Conservation (phyloP, 1,140 invertebrate genomes). For the Conus betulinus region DNA sequence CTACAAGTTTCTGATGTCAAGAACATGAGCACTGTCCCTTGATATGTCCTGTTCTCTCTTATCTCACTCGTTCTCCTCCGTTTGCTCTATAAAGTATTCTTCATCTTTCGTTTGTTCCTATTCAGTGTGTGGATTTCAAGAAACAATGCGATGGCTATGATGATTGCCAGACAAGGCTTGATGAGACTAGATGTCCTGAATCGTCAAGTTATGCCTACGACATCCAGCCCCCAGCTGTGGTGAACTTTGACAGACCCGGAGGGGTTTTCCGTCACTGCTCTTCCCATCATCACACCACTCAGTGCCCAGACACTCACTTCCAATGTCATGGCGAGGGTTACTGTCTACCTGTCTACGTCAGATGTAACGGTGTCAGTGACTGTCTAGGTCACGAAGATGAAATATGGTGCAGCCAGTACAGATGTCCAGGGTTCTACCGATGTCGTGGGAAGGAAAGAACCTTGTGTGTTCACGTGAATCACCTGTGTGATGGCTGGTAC, state of each 20-base stretch:
- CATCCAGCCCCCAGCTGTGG: neutral
- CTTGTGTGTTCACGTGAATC: neutral
- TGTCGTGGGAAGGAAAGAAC: neutral
- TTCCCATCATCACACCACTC: neutral
- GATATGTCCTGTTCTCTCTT: too few species aligned
- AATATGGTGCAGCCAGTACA: neutral
- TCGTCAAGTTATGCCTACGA: neutral
- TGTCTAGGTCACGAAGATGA: neutral
- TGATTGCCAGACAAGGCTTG: neutral
- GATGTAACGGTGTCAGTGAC: neutral
- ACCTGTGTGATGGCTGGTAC: neutral
- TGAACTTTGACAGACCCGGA: neutral
- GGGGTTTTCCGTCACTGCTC: neutral
- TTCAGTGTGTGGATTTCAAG: too few species aligned
- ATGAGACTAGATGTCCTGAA: neutral
- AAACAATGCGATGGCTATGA: too few species aligned
- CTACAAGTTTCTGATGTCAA: too few species aligned
- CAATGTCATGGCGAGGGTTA: neutral
- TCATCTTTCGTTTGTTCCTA: too few species aligned
- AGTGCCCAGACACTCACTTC: too few species aligned
- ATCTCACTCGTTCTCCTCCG: too few species aligned
- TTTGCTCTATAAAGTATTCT: too few species aligned
- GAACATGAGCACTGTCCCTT: too few species aligned
- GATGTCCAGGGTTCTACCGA: neutral
- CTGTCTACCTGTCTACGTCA: neutral